Conservation (phyloP, 2,797 vertebrate species). For the Novumbra hubbsi region DNA sequence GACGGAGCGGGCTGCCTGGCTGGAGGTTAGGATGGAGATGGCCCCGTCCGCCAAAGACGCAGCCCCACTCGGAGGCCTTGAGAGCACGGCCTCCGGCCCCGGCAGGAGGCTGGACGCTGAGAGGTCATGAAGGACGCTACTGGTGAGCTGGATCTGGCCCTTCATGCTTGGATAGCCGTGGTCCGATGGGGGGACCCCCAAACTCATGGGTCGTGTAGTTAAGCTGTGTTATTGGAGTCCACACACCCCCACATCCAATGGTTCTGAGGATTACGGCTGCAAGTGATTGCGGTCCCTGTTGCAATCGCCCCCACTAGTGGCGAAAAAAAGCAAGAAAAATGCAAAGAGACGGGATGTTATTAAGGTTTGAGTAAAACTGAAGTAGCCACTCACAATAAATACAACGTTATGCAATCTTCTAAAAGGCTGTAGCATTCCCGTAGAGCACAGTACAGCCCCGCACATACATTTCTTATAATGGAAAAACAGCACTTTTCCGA, state of each 20-base stretch:
- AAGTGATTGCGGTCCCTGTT: slow-evolving; percentile 14
- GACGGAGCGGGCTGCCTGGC: slow-evolving; percentile 55
- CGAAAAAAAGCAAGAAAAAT: slow-evolving; percentile 3
- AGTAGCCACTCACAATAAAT: not conserved
- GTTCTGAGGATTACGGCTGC: not conserved
- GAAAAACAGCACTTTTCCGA: not conserved
- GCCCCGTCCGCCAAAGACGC: slow-evolving; percentile 62
- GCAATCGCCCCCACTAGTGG: slow-evolving; percentile 55
- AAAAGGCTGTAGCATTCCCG: not conserved
- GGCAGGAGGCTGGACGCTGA: slow-evolving; percentile 23
- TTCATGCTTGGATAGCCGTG: slow-evolving; percentile 47
- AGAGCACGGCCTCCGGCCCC: slow-evolving; percentile 28
- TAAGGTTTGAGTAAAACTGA: slow-evolving; percentile 19
- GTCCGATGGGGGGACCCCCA: not conserved
- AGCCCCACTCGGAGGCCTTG: slow-evolving; percentile 16
- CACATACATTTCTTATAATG: not conserved
- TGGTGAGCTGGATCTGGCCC: slow-evolving; percentile 35
- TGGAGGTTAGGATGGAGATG: slow-evolving; percentile 63
- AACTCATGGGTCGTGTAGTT: slow-evolving; percentile 5
- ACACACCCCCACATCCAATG: not conserved
- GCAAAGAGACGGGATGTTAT: slow-evolving; percentile 2
- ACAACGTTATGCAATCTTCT: not conserved
- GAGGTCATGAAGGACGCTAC: slow-evolving; percentile 40
- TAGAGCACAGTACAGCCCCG: not conserved
- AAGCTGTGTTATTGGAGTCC: not conserved